These are phyloP conservation scores for Lanius collurio DNA, from an alignment of 2,113 vertebrate genomes.

Conservation along the genomic window DNA sequence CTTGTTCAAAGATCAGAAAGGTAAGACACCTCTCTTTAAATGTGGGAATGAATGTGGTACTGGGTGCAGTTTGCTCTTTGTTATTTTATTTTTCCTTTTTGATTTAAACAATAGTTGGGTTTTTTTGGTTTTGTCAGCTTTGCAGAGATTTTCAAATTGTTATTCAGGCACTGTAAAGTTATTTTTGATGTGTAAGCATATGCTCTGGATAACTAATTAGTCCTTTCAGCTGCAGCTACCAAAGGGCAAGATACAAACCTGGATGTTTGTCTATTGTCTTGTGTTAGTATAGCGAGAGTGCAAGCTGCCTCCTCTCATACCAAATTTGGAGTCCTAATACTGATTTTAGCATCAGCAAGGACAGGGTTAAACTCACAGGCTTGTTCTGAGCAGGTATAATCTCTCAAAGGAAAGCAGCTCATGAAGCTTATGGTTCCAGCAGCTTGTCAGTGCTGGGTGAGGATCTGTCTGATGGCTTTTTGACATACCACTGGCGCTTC, in stretches of 20 bases:
- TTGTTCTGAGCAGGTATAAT: conserved; percentile 11
- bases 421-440: not conserved
- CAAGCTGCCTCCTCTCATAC: not conserved
- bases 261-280: not conserved
- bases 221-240: not conserved
- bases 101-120: not conserved
- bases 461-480: not conserved
- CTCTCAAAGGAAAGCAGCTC: not conserved
- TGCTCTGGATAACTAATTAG: not conserved
- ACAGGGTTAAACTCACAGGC: conserved; percentile 1
- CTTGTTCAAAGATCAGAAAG: conserved; percentile 65
- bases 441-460: not conserved
- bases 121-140: not conserved
- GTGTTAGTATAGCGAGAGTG: not conserved
- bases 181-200: not conserved
- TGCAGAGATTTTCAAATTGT: not conserved
- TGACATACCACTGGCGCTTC: not conserved
- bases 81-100: not conserved
- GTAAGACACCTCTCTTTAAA: conserved; percentile 63
- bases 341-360: not conserved
- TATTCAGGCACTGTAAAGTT: not conserved
- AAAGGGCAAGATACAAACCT: not conserved
- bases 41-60: not conserved
- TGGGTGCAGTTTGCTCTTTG: not conserved
- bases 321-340: not conserved